These are phyloP conservation scores for Criorhina ranunculi DNA, from an alignment of 2,888 invertebrate species.

Conservation along the genomic window DNA sequence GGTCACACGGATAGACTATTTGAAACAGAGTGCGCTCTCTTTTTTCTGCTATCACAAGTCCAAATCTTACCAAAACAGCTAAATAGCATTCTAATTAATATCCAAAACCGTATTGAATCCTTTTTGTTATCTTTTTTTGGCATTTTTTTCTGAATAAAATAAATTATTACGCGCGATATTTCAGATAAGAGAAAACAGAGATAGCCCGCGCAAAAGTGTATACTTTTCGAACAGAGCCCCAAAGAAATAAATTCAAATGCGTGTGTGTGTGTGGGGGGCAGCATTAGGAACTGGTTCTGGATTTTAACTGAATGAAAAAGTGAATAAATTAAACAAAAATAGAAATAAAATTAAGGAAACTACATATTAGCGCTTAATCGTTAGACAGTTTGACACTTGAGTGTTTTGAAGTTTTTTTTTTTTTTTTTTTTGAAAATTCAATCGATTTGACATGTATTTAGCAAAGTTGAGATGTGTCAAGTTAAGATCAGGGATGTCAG, in stretches of 20 bases:
- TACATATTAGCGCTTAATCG: conserved; percentile 25
- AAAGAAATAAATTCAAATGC: conserved; percentile 27
- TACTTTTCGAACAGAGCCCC: too few species aligned
- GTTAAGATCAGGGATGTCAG: too few species aligned
- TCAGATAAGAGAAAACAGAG: conserved; percentile 41
- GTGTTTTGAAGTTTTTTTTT: conserved; percentile 21
- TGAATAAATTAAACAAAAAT: conserved; percentile 11
- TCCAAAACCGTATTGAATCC: conserved; percentile 61
- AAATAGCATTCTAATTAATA: conserved; percentile 67
- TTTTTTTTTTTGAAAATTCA: too few species aligned
- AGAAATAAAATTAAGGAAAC: conserved; percentile 1
- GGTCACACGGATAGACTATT: conserved; percentile 7
- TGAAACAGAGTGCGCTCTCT: too few species aligned
- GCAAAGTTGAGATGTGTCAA: background rate
- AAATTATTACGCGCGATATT: conserved; percentile 58
- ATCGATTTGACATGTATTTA: background rate
- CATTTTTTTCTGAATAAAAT: conserved; percentile 27
- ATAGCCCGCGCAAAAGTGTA: too few species aligned
- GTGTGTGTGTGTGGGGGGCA: too few species aligned
- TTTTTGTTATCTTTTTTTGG: conserved; percentile 18
- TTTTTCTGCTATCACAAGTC: conserved; percentile 39
- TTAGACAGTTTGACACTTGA: conserved; percentile 49
- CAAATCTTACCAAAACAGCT: conserved; percentile 58
- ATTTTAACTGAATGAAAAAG: conserved; percentile 33
- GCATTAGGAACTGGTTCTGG: conserved; percentile 48